These are phyloP conservation scores for Drosophila emarginata DNA, from an alignment of 2,888 invertebrate genomes.

Conservation along the genomic window DNA sequence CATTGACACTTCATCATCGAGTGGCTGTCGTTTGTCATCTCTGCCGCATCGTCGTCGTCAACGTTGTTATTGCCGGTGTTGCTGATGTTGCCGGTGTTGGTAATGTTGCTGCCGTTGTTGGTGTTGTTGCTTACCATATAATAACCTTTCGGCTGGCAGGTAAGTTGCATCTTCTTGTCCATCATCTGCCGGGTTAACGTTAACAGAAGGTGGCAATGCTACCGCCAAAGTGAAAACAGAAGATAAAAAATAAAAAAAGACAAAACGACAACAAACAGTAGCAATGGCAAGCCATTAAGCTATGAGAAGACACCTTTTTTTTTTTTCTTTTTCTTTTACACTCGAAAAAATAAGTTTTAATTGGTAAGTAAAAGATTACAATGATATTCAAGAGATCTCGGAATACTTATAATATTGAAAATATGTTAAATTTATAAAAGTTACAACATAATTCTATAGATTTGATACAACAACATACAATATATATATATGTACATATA, in stretches of 20 bases:
- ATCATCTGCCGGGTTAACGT: constrained; percentile 26
- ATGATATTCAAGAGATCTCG: too few species aligned
- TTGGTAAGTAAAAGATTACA: too few species aligned
- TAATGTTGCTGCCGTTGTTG: background rate
- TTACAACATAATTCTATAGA: too few species aligned
- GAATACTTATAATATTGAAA: too few species aligned
- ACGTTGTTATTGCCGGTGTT: background rate
- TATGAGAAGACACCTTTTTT: constrained; percentile 72
- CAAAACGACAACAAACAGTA: constrained; percentile 59
- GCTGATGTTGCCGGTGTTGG: constrained; percentile 17
- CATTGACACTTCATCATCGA: constrained; percentile 78
- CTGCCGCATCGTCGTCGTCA: constrained; percentile 29
- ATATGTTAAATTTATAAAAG: too few species aligned
- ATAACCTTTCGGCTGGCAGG: constrained; percentile 11
- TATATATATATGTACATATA: too few species aligned
- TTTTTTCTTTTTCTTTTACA: background rate
- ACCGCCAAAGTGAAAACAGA: constrained; percentile 64
- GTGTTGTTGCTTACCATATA: constrained; percentile 9
- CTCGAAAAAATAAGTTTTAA: too few species aligned
- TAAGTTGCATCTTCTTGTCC: constrained; percentile 32
- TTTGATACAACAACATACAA: too few species aligned
- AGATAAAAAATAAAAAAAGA: constrained; percentile 17
- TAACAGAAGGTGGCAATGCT: constrained; percentile 35
- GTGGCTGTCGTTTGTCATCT: constrained; percentile 76
- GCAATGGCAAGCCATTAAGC: constrained; percentile 68